Percentiles rank a stretch among this genome's conserved stretches.
These are phyloP conservation scores for Gadus chalcogrammus DNA, from an alignment of 2,113 vertebrate genomes.

Conservation along the genomic window DNA sequence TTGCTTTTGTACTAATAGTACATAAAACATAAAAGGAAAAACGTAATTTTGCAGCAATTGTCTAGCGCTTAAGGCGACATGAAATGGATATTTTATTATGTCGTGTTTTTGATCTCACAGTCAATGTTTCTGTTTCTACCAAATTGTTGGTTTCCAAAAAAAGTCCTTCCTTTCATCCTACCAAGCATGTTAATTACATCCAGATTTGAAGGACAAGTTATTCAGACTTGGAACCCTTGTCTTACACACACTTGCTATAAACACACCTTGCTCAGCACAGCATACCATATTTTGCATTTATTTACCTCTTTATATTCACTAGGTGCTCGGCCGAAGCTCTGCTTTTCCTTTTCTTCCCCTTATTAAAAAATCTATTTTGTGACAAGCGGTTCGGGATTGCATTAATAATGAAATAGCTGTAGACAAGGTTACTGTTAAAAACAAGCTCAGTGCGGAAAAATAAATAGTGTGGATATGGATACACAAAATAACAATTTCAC, in stretches of 20 bases:
- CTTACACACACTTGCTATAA: slow-evolving; percentile 1
- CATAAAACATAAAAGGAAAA: no score
- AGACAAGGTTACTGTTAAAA: slow-evolving; percentile 54
- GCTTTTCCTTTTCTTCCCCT: slow-evolving; percentile 18
- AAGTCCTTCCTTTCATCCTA: no score
- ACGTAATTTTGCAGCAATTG: no score
- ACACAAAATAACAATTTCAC: no score
- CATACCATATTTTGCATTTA: slow-evolving; percentile 36
- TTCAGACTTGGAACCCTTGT: slow-evolving; percentile 11
- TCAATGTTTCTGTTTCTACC: no score
- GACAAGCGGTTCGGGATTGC: slow-evolving; percentile 46
- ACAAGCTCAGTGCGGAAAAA: slow-evolving; percentile 44
- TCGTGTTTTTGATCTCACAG: no score
- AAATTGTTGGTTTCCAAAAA: no score
- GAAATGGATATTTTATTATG: no score
- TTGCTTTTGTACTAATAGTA: no score
- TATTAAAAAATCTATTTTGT: slow-evolving; percentile 62
- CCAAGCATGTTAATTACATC: no score
- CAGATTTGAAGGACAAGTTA: slow-evolving; percentile 5
- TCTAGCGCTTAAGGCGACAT: no score
- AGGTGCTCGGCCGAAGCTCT: slow-evolving; percentile 21
- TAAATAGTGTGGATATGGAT: background rate
- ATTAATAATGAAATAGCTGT: slow-evolving; percentile 60
- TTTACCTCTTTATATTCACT: slow-evolving; percentile 27
- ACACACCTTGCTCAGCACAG: slow-evolving; percentile 4